Base-by-base conservation (phyloP, 2,888 invertebrate genomes). In the Caenorhabditis afra region DNA sequence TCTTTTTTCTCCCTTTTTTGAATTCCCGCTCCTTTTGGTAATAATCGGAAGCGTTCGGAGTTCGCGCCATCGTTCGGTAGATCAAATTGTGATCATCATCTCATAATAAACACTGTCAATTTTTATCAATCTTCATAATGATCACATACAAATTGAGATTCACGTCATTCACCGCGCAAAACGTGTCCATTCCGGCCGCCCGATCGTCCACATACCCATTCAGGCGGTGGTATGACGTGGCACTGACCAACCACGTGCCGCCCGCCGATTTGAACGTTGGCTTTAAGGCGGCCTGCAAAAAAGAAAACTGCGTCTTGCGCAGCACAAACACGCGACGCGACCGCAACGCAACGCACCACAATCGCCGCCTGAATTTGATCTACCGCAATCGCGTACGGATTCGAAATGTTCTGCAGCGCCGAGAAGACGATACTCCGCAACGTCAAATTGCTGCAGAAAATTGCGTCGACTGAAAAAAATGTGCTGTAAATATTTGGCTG, bases 181-280 rank as follows among this genome's bases (percentile, higher is more conserved):
- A 58, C 5, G 64, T 74, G 22, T 65, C 58, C 53, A 65, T 58
- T 14, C 35, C 50, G 5, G 37, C 52, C 5, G 74, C 74, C 22
- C 52, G 44, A 52, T 65, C 59, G 20, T 74, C 68, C 37, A 68
- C 64, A 20, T 45, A 77, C 11, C 79, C 79, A 39, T 58, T 79
- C 0, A 79, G 65, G 0, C 74, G 79, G 22, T 79, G 79, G 52
- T 79, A 79, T 12, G 74, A 74, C 12, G 64, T 74, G 44, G 61
- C 65, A n/a, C 52, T 58, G n/a, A 79, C 79, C 8, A 79, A 65
- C 79, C 79, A 79, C 14, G 53, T 52, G 11, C 79, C 79, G 3
- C 79, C 79, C 8, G 57, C 39, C 0, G 53, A 8, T 20, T 29
- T 18, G 58, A 78, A 78, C 35, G 29, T 45, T 3, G 77, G 61